These are phyloP conservation scores for Pseudobourletiella spinata DNA, from an alignment of 1,140 invertebrate genomes.

Conservation along the genomic window DNA sequence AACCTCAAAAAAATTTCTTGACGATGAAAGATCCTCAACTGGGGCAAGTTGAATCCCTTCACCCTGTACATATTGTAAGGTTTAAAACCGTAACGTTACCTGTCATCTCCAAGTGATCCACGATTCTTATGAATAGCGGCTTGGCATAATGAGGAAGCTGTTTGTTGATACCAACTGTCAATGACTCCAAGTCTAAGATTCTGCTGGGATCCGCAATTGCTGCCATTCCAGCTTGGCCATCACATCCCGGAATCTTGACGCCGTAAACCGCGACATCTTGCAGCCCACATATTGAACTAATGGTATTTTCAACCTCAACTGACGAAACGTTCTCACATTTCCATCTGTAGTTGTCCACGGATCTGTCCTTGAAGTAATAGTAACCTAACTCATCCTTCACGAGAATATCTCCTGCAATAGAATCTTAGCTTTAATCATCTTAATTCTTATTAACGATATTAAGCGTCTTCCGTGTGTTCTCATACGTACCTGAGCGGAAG, in stretches of 20 bases:
- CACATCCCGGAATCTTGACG: conserved; percentile 63
- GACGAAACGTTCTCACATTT: conserved; percentile 55
- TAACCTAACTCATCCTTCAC: conserved; percentile 85
- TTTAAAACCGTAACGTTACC: no score
- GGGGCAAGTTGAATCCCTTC: no score
- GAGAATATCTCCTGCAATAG: conserved; percentile 71
- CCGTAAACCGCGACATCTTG: conserved; percentile 85
- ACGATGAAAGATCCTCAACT: neutral
- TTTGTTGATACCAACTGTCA: conserved; percentile 55
- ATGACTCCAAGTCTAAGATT: conserved; percentile 54
- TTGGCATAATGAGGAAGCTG: conserved; percentile 73
- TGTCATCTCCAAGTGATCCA: conserved; percentile 76
- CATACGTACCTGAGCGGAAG: conserved; percentile 75
- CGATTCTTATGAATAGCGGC: conserved; percentile 76
- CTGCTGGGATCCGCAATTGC: conserved; percentile 73
- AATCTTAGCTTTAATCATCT: neutral
- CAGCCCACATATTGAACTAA: conserved; percentile 74
- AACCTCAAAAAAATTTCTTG: neutral
- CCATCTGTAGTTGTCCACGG: conserved; percentile 83
- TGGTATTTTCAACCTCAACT: conserved; percentile 86
- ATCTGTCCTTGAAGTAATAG: conserved; percentile 90
- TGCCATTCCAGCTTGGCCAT: conserved; percentile 93
- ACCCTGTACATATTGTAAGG: no score
- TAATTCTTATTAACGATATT: no score
- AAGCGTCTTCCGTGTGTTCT: no score